These are phyloP conservation scores for Anthonomus grandis DNA, from an alignment of 1,140 invertebrate species.

Conservation along the genomic window DNA sequence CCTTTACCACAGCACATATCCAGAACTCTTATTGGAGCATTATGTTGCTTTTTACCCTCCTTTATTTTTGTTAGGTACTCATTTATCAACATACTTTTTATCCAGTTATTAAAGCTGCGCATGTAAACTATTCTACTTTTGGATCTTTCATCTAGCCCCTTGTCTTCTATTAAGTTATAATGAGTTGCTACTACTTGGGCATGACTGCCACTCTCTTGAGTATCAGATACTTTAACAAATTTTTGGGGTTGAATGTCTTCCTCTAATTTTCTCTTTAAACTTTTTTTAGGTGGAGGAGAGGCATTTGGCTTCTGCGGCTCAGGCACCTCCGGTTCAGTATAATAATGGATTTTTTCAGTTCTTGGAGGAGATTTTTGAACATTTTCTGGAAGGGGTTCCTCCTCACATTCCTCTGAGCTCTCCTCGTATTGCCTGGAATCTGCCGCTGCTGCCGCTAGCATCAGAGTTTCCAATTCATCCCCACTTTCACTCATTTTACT, in stretches of 20 bases:
- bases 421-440: conserved; percentile 36
- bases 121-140: conserved; percentile 89
- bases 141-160: conserved; percentile 71
- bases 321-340: not conserved
- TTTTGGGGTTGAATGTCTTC: not conserved
- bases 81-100: conserved; percentile 91
- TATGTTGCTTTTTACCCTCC: conserved; percentile 58
- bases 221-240: not conserved
- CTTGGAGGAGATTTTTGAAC: not conserved
- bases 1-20: conserved; percentile 93
- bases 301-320: too few species aligned
- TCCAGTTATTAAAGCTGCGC: conserved; percentile 99
- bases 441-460: conserved; percentile 44
- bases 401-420: not conserved
- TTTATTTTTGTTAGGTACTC: conserved; percentile 66
- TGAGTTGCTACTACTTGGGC: conserved; percentile 72
- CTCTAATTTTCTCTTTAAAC: not conserved
- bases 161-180: conserved; percentile 82
- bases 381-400: conserved; percentile 8
- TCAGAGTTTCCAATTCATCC: conserved; percentile 44
- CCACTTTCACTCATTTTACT: conserved; percentile 20
- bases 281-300: too few species aligned
- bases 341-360: conserved; percentile 6
- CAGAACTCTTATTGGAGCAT: conserved; percentile 59
- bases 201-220: conserved; percentile 37